phyloP scores from a whole-genome alignment of 2,888 invertebrate species.

The Xestia c-nigrum region DNA sequence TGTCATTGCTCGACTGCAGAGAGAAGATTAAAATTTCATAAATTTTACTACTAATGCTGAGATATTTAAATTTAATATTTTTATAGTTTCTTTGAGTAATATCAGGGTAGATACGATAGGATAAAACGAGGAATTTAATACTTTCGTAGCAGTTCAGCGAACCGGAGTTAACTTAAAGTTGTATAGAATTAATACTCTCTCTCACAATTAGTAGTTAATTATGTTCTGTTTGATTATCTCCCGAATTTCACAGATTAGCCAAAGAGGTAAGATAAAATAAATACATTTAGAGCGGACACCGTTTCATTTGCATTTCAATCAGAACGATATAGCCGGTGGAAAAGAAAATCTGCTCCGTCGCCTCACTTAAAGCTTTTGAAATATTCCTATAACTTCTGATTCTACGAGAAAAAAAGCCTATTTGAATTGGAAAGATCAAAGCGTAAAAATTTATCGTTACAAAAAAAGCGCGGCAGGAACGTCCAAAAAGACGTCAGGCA shows the following conservation, averaged over 20 bases:
- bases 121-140: conserved; percentile 50
- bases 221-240: conserved; percentile 66
- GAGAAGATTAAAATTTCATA: conserved; percentile 78
- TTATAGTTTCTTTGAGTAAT: conserved; percentile 52
- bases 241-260: conserved; percentile 82
- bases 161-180: not conserved
- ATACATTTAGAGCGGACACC: conserved; percentile 87
- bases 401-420: conserved; percentile 88
- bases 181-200: conserved; percentile 8
- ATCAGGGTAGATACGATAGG: conserved; percentile 1
- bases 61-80: conserved; percentile 63
- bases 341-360: conserved; percentile 89
- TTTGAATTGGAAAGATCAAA: conserved; percentile 90
- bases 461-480: conserved; percentile 84
- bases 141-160: conserved; percentile 18
- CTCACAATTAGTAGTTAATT: conserved; percentile 13
- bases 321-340: conserved; percentile 88
- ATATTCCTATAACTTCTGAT: conserved; percentile 90
- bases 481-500: conserved; percentile 89
- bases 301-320: conserved; percentile 90
- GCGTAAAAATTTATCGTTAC: conserved; percentile 89
- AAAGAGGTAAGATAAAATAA: conserved; percentile 84
- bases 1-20: conserved; percentile 78
- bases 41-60: conserved; percentile 68
- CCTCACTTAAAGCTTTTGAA: conserved; percentile 89